Evolutionary conservation across 1,140 invertebrate species (phyloP).

Genomic region (Habropoda laboriosa): DNA sequence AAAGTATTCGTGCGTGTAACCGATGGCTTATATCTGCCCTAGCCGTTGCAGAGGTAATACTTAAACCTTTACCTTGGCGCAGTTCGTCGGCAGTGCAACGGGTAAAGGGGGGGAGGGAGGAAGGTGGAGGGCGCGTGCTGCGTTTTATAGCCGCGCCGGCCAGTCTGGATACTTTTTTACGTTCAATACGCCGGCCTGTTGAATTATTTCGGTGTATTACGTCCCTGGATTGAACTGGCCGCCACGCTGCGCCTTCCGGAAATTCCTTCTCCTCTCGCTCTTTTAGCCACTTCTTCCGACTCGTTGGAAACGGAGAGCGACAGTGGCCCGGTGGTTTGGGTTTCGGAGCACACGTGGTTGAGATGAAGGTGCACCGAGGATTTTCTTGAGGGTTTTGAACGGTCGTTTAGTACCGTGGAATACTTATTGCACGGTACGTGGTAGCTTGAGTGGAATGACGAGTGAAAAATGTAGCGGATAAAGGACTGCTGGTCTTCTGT

Average conservation of each 20-base stretch:
- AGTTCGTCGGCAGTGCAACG: constrained; percentile 4
- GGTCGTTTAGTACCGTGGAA: too few relatives aligned
- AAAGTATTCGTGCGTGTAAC: constrained; percentile 50
- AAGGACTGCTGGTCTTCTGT: too few relatives aligned
- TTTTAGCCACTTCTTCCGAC: not conserved
- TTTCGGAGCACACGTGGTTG: not conserved
- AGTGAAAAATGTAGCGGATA: too few relatives aligned
- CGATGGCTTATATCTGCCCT: constrained; percentile 46
- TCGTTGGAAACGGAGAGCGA: not conserved
- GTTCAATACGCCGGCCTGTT: constrained; percentile 33
- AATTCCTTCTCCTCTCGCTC: not conserved
- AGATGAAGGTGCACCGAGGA: not conserved
- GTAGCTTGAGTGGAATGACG: too few relatives aligned
- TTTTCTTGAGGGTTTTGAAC: not conserved
- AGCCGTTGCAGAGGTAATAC: constrained; percentile 35
- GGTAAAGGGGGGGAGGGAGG: not conserved
- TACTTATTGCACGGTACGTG: not conserved
- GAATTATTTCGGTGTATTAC: constrained; percentile 53
- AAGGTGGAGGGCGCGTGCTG: constrained; percentile 23
- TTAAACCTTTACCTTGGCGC: constrained; percentile 36
- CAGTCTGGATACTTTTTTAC: constrained; percentile 40
- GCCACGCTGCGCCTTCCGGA: constrained; percentile 12
- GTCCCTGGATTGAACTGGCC: constrained; percentile 33
- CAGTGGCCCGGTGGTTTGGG: not conserved
- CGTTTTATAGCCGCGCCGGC: constrained; percentile 46